phyloP scores from a whole-genome alignment of 2,888 invertebrate genomes.

The Parochlus steinenii region DNA sequence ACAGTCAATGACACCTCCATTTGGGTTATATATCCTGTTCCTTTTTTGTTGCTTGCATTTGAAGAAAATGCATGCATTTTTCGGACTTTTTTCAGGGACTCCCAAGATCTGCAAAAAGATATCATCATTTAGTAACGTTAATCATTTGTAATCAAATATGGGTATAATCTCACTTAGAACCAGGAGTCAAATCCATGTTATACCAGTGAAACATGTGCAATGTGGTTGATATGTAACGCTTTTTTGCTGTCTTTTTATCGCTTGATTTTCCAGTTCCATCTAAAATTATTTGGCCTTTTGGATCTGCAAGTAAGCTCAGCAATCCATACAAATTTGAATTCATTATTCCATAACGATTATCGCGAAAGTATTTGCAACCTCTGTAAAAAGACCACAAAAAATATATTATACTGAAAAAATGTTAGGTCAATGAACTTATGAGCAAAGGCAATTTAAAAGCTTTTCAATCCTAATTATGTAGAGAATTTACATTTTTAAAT shows the following conservation, averaged over 20 bases:
- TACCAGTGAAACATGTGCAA: slow-evolving; percentile 62
- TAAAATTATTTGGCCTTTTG: slow-evolving; percentile 47
- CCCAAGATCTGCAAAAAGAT: slow-evolving; percentile 7
- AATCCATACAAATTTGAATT: slow-evolving; percentile 53
- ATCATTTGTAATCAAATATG: background rate
- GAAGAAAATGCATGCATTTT: slow-evolving; percentile 43
- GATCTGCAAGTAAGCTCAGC: slow-evolving; percentile 47
- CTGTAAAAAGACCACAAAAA: slow-evolving; percentile 26
- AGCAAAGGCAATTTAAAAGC: too few relatives aligned
- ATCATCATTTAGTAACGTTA: background rate
- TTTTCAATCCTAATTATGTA: too few relatives aligned
- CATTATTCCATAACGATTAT: slow-evolving; percentile 45
- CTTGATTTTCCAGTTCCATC: slow-evolving; percentile 47
- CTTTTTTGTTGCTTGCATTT: slow-evolving; percentile 28
- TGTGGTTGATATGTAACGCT: slow-evolving; percentile 54
- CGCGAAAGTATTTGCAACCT: slow-evolving; percentile 49
- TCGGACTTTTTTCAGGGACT: slow-evolving; percentile 42
- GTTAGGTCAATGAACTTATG: background rate
- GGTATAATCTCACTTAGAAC: slow-evolving; percentile 34
- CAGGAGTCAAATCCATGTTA: slow-evolving; percentile 44
- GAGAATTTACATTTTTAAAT: background rate
- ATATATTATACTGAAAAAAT: background rate
- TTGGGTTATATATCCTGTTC: slow-evolving; percentile 44
- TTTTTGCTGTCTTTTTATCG: slow-evolving; percentile 42
- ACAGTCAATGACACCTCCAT: slow-evolving; percentile 62